Base-by-base conservation (phyloP, 1,140 invertebrate genomes). In the Drosophila erecta region DNA sequence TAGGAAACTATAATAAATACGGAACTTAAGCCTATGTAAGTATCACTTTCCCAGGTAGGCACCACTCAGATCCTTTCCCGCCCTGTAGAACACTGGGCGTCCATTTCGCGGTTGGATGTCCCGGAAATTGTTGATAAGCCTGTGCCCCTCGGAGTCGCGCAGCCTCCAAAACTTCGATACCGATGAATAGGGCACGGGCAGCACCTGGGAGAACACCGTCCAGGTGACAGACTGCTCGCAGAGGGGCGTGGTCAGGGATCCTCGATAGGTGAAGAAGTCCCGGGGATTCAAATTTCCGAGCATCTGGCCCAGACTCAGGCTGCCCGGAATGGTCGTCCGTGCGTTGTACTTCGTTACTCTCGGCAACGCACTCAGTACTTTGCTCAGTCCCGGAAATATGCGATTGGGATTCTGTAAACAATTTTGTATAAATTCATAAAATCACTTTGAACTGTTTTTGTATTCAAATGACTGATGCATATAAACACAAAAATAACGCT, bases 171-270 rank as follows among this genome's bases (percentile, higher is more conserved):
- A 54, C 8, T 58, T 77, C 8, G 57, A 33, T 5, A 97, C 95
- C 93, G 97, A 96, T 60, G 94, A 93, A n/a, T 94, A 93, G 1
- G 96, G 96, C 51, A 98, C 94, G 38, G 95, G 93, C 3, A 98
- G 93, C 7, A 96, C 94, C n/a, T 96, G 94, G 1, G 96, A 94
- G 91, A 98, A 97, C 4, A 99, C 94, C 46, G 97, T 96, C 98
- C 98, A 99, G 11, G 95, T 96, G 33, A 99, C 97, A 43, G 95
- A 95, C 93, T 99, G 97, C 37, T 94, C 95, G 81, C 97, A 98
- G 0, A 97, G 96, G 1, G 98, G 97, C 0, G 97, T 98, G 4
- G 98, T 99, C 38, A 99, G 93, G 0, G 97, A 98, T 1, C 98
- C 91, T 27, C 94, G 94, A 92, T 98, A 98, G 0, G 96, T 97